These are phyloP conservation scores for Trematomus loennbergii DNA, from an alignment of 2,113 vertebrate genomes.

Conservation along the genomic window DNA sequence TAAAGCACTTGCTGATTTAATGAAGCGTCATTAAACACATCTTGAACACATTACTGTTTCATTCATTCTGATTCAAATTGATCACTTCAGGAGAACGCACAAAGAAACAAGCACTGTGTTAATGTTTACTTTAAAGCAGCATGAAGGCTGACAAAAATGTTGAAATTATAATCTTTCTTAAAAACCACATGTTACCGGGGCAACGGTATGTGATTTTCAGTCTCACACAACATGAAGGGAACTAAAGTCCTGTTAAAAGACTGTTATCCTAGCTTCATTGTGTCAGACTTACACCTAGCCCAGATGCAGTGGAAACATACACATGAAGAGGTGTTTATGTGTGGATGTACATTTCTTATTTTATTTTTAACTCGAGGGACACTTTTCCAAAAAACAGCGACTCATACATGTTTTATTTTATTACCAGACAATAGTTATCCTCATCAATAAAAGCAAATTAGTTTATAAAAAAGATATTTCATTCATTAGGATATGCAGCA, in stretches of 20 bases:
- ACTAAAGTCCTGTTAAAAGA: conserved; percentile 25
- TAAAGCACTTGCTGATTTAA: not conserved
- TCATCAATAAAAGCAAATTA: conserved; percentile 21
- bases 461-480: conserved; percentile 19
- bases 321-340: conserved; percentile 26
- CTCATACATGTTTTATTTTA: conserved; percentile 23
- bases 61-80: not conserved
- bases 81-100: not conserved
- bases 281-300: conserved; percentile 27
- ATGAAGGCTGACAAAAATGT: not conserved
- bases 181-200: conserved; percentile 14
- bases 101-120: not conserved
- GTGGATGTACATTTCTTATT: conserved; percentile 14
- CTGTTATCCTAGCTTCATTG: conserved; percentile 40
- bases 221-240: conserved; percentile 49
- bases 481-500: not conserved
- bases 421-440: conserved; percentile 17
- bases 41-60: not conserved
- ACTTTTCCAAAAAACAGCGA: conserved; percentile 6
- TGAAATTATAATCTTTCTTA: conserved; percentile 1
- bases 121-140: not conserved
- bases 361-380: not conserved
- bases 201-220: conserved; percentile 34
- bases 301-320: conserved; percentile 35
- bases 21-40: not conserved